Conservation (phyloP, 2,888 invertebrate species). For the Drosophila maculinotata region DNA sequence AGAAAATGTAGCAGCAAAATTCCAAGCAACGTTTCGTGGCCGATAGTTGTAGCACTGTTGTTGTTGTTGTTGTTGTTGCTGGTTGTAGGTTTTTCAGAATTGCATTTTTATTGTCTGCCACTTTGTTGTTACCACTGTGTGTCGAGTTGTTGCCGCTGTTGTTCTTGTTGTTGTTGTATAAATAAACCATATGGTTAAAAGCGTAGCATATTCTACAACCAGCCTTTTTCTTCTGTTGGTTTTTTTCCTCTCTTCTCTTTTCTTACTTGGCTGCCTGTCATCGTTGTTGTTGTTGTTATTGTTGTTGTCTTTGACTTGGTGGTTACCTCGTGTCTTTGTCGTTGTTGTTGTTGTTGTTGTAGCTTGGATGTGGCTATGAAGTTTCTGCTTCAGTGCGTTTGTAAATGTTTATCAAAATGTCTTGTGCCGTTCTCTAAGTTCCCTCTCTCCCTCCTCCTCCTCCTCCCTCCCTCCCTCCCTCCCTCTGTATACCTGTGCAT, state of each 20-base stretch:
- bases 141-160: constrained; percentile 44
- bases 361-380: constrained; percentile 56
- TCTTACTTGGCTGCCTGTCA: constrained; percentile 53
- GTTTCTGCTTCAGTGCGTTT: constrained; percentile 77
- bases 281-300: constrained; percentile 39
- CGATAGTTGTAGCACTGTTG: constrained; percentile 46
- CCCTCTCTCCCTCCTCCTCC: constrained; percentile 7
- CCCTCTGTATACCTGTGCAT: background rate
- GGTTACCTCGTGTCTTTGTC: constrained; percentile 38
- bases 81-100: constrained; percentile 71
- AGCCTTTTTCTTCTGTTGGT: constrained; percentile 37
- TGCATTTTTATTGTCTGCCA: constrained; percentile 79
- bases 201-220: constrained; percentile 75
- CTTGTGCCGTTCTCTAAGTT: constrained; percentile 73
- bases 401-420: constrained; percentile 80
- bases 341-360: constrained; percentile 35
- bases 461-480: constrained; percentile 10
- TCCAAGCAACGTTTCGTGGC: constrained; percentile 64
- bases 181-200: constrained; percentile 79
- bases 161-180: constrained; percentile 67
- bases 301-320: constrained; percentile 24
- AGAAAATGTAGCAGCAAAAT: constrained; percentile 65
- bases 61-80: constrained; percentile 38
- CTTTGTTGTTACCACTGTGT: constrained; percentile 75
- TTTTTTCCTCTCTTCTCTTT: constrained; percentile 24